phyloP scores from a whole-genome alignment of 1,140 invertebrate species.

The Drosophila ercepeae region DNA sequence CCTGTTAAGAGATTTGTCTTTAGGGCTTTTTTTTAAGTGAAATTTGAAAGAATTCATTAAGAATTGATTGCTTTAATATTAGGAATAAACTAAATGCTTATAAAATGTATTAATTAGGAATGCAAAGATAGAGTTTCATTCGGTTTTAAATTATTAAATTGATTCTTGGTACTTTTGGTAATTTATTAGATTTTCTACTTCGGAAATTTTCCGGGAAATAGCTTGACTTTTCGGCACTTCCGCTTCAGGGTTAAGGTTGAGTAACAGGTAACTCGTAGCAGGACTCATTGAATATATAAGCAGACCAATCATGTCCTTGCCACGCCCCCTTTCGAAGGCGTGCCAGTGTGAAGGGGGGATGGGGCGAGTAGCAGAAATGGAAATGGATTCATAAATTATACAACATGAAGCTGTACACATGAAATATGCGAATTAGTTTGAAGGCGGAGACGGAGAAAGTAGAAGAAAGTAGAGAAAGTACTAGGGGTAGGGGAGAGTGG shows the following conservation, averaged over 20 bases:
- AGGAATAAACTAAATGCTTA: too few relatives aligned
- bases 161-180: background rate
- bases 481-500: background rate
- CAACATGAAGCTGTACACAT: constrained; percentile 47
- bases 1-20: too few relatives aligned
- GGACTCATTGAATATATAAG: constrained; percentile 51
- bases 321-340: background rate
- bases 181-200: background rate
- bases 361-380: constrained; percentile 33
- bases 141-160: background rate
- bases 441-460: background rate
- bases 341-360: too few relatives aligned
- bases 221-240: background rate
- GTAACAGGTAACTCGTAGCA: background rate
- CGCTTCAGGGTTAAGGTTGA: background rate
- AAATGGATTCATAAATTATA: constrained; percentile 77
- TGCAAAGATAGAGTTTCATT: too few relatives aligned
- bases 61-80: too few relatives aligned
- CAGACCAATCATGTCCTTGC: constrained; percentile 22
- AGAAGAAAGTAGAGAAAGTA: background rate
- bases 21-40: too few relatives aligned
- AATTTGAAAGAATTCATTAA: too few relatives aligned
- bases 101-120: too few relatives aligned
- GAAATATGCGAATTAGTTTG: constrained; percentile 40
- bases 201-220: background rate